These are phyloP conservation scores for Oryzias dopingdopingensis DNA, from an alignment of 2,797 vertebrate species.

Conservation along the genomic window DNA sequence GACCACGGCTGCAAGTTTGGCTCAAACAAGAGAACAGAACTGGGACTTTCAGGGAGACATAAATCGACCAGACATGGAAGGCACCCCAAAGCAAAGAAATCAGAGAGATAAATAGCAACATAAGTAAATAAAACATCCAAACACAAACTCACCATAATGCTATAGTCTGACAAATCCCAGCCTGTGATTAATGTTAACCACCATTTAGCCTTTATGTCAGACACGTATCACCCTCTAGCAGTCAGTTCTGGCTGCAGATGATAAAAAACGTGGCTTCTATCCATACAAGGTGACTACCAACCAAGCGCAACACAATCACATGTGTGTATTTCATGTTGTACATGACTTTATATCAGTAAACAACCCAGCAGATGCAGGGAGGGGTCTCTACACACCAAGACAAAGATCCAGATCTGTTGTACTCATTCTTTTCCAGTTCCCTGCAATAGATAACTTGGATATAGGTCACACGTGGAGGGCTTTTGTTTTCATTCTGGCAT, in stretches of 20 bases:
- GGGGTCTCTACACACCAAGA: too few relatives aligned
- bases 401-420: neutral
- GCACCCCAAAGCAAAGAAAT: slow-evolving; percentile 37
- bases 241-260: slow-evolving; percentile 12
- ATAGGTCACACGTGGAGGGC: slow-evolving; percentile 25
- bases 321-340: neutral
- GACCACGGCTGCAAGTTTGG: slow-evolving; percentile 72
- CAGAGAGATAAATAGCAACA: slow-evolving; percentile 17
- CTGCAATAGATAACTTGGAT: slow-evolving; percentile 11
- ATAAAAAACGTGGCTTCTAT: neutral
- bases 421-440: neutral
- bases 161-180: neutral
- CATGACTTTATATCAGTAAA: neutral
- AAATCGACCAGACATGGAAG: slow-evolving; percentile 41
- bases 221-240: slow-evolving; percentile 6
- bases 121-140: slow-evolving; percentile 11
- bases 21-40: slow-evolving; percentile 68
- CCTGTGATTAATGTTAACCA: slow-evolving; percentile 6
- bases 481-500: slow-evolving; percentile 32
- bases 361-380: too few relatives aligned
- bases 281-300: slow-evolving; percentile 2
- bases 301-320: neutral
- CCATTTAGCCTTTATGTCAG: slow-evolving; percentile 3
- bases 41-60: slow-evolving; percentile 74
- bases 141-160: neutral